Evolutionary conservation across 92 coral and sea anemone species (phyloP).

Genomic region (Ricordea florida): DNA sequence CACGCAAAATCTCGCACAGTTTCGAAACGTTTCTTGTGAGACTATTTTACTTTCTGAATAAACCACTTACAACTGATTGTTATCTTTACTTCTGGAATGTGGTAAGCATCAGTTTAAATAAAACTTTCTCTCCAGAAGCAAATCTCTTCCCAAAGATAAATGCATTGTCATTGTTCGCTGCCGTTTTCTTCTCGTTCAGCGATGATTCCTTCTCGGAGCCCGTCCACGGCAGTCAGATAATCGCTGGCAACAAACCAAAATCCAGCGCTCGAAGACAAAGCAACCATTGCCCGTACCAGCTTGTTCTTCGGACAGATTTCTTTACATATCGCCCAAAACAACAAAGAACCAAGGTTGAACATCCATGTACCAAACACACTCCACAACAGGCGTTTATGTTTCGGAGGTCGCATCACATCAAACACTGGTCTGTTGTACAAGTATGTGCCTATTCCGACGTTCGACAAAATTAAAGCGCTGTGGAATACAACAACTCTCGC

Average conservation of each 20-base stretch:
- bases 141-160: conserved; percentile 5
- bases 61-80: too few species aligned
- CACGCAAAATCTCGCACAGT: too few species aligned
- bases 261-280: conserved; percentile 73
- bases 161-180: conserved; percentile 25
- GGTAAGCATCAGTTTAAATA: too few species aligned
- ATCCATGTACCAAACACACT: conserved; percentile 83
- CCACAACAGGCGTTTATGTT: conserved; percentile 76
- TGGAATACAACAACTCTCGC: conserved; percentile 73
- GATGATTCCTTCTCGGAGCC: conserved; percentile 53
- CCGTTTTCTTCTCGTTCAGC: conserved; percentile 58
- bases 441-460: conserved; percentile 77
- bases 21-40: too few species aligned
- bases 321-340: conserved; percentile 93
- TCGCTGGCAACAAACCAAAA: conserved; percentile 76
- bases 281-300: conserved; percentile 72
- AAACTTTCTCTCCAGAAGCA: too few species aligned
- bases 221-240: conserved; percentile 69
- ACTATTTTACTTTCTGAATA: too few species aligned
- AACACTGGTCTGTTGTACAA: conserved; percentile 77
- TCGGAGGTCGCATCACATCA: conserved; percentile 68
- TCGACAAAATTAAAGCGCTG: conserved; percentile 76
- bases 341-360: conserved; percentile 89
- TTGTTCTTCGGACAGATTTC: conserved; percentile 78
- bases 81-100: too few species aligned